Conservation (phyloP, 2,888 invertebrate genomes). For the Calliopum simillimum region DNA sequence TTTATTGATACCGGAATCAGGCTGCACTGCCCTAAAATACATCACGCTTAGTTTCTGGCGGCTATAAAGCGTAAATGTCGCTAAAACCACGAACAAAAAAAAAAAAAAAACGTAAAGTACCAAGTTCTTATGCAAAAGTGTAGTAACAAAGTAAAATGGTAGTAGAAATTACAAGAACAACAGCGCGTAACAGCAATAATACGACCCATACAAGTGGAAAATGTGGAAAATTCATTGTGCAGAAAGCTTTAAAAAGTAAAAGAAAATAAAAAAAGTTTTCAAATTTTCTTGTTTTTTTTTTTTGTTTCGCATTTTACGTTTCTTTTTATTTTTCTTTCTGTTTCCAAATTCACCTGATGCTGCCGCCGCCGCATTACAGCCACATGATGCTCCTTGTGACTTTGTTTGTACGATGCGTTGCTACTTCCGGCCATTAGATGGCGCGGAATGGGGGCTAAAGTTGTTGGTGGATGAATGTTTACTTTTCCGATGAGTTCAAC, state of each 20-base stretch:
- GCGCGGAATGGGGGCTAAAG: neutral
- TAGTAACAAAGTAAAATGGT: too few relatives aligned
- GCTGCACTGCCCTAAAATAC: too few relatives aligned
- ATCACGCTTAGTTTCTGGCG: too few relatives aligned
- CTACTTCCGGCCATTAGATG: neutral
- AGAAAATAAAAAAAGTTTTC: neutral
- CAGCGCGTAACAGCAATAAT: neutral
- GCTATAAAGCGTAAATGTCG: too few relatives aligned
- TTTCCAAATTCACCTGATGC: neutral
- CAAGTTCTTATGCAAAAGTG: too few relatives aligned
- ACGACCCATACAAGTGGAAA: slow-evolving; percentile 24
- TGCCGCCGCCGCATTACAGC: neutral
- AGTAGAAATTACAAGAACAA: neutral
- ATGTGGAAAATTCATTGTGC: slow-evolving; percentile 34
- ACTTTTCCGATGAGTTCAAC: slow-evolving; percentile 33
- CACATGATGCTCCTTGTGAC: slow-evolving; percentile 8
- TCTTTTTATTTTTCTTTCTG: neutral
- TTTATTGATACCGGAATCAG: too few relatives aligned
- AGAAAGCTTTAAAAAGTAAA: slow-evolving; percentile 22
- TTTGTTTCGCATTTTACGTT: neutral
- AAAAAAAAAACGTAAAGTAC: too few relatives aligned
- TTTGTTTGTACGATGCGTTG: neutral
- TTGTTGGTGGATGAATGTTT: slow-evolving; percentile 24
- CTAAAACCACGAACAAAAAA: too few relatives aligned
- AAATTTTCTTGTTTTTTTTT: neutral